Evolutionary conservation across 2,113 vertebrate species (phyloP), one percentile per base, ranked within the genome.

Genomic region (Ondatra zibethicus): DNA sequence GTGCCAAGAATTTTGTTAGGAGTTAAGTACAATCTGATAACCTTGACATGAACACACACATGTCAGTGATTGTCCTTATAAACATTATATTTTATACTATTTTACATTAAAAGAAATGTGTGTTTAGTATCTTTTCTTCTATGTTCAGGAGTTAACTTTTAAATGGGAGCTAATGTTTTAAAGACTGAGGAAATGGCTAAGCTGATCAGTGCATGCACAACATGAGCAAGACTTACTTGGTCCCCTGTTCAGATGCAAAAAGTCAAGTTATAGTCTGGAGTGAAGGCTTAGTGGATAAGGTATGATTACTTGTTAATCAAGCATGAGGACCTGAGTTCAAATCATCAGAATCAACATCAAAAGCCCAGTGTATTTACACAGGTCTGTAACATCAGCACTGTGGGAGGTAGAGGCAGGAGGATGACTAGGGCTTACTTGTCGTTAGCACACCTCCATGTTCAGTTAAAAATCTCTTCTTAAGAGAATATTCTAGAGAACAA

Each of bases 1-100:
- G 5, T 61, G 3, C 21, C 50, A 92, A 70, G 23, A 52, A 76
- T 23, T 96, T 19, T 93, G 47, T n/a, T 84, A 80, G 45, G 27
- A 63, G 58, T 91, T 84, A 78, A 88, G 87, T 68, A 88, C 86
- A 84, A 94, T 87, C 66, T 86, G n/a, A 25, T 88, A n/a, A 90
- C n/a, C 13, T 58, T 52, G 14, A 2, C 11, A 36, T 50, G 88
- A 39, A 87, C 8, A 61, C 42, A 92, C 73, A 86, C 58, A 14
- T 89, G 76, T 82, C 47, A 78, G 1, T 72, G 52, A 27, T 52
- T 47, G 68, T 66, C 66, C 47, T 58, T 93, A 25, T 29, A 95
- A 95, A 81, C n/a, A 80, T 72, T 63, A 72, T 23, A 80, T n/a
- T 45, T 66, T 72, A 14, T 5, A 85, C 14, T 17, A 88, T 75